These are phyloP conservation scores for Pimpla rufipes DNA, from an alignment of 2,888 invertebrate genomes.

Conservation along the genomic window DNA sequence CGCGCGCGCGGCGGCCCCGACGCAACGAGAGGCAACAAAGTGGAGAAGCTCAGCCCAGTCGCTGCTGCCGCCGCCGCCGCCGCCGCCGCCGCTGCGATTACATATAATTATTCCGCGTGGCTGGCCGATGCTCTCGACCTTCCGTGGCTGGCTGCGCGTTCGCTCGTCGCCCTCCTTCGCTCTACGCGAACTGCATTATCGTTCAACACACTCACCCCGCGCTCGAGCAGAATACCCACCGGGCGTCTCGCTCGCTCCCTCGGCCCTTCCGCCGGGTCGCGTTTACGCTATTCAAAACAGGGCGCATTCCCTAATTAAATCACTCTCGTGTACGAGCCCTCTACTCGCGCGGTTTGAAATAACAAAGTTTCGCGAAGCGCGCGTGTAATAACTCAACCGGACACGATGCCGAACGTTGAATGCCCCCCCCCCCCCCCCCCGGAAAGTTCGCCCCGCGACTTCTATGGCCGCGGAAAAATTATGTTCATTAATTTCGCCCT, in stretches of 20 bases:
- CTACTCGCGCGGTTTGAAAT: conserved; percentile 42
- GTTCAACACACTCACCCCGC: conserved; percentile 62
- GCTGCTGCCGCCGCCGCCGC: conserved; percentile 67
- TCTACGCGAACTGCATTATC: conserved; percentile 65
- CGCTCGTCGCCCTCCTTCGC: conserved; percentile 68
- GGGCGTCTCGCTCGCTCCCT: conserved; percentile 41
- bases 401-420: conserved; percentile 1
- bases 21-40: conserved; percentile 44
- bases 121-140: conserved; percentile 79
- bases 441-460: conserved; percentile 19
- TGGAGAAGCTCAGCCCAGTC: conserved; percentile 25
- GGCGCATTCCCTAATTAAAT: conserved; percentile 72
- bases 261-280: conserved; percentile 62
- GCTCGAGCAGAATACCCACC: conserved; percentile 42
- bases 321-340: conserved; percentile 63
- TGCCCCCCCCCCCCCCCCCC: too few species aligned
- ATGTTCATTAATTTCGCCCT: conserved; percentile 1
- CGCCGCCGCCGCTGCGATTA: conserved; percentile 76
- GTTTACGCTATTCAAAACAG: conserved; percentile 67
- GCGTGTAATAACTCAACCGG: neutral
- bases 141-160: conserved; percentile 73
- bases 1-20: neutral
- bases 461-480: conserved; percentile 4
- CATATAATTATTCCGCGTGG: conserved; percentile 84
- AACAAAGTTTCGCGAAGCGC: conserved; percentile 59